Evolutionary conservation across 2,888 invertebrate species (phyloP).

Genomic region (Eupithecia inturbata): DNA sequence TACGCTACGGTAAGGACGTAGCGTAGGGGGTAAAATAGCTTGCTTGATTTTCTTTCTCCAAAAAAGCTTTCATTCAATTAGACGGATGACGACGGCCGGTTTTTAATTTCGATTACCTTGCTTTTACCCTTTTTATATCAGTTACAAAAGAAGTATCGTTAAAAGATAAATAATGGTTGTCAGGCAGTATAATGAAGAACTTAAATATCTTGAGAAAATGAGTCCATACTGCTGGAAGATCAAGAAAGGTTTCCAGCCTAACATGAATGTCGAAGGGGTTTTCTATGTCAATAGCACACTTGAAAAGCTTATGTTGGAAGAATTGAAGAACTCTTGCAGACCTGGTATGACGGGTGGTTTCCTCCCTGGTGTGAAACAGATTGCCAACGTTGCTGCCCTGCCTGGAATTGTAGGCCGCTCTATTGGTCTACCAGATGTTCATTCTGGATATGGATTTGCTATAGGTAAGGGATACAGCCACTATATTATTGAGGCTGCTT

Average conservation of each 20-base stretch:
- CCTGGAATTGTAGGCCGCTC: conserved; percentile 98
- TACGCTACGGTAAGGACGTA: no score
- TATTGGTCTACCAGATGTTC: conserved; percentile 97
- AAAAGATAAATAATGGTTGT: conserved; percentile 88
- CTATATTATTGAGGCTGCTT: background rate
- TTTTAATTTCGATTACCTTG: background rate
- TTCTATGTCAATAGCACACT: conserved; percentile 97
- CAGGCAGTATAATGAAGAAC: conserved; percentile 95
- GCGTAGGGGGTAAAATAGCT: background rate
- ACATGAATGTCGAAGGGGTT: conserved; percentile 99
- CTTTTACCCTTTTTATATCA: background rate
- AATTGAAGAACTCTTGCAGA: conserved; percentile 94
- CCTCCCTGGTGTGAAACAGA: conserved; percentile 99
- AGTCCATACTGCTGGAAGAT: conserved; percentile 94
- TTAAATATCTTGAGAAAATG: conserved; percentile 95
- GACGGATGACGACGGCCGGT: no score
- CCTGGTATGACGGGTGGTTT: conserved; percentile 97
- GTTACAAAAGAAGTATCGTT: background rate
- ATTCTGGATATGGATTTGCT: conserved; percentile 99
- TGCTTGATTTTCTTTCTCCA: background rate
- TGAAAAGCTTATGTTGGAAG: conserved; percentile 98
- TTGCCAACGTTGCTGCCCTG: conserved; percentile 98
- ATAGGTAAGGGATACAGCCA: conserved; percentile 85
- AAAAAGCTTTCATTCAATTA: no score
- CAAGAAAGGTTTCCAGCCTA: conserved; percentile 99